Evolutionary conservation across 2,113 vertebrate species (phyloP), one percentile per base, ranked within the genome.

Genomic region (Xenopus borealis): DNA sequence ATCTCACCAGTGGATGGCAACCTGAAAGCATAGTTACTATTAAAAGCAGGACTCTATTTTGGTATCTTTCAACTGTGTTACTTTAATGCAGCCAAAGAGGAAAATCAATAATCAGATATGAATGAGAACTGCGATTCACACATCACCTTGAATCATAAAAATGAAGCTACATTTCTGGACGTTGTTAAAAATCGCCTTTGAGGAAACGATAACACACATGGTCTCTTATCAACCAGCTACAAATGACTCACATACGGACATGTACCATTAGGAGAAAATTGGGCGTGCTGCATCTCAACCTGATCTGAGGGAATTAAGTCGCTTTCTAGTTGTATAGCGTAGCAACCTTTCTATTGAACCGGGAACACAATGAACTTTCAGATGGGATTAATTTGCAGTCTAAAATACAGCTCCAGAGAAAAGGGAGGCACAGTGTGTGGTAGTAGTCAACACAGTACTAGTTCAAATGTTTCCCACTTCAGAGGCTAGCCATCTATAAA

Each of bases 381-480:
- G 57, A 45, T 33, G 20, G 23, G 30, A 72, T 55, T 53, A 72
- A 72, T 30, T 57, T 52, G 2, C 23, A 55, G n/a, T 40, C 10
- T n/a, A 20, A 71, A 64, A 17, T 16, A 47, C 16, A n/a, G 19
- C 57, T 40, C 17, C 3, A n/a, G 62, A 58, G 40, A 44, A 47
- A 27, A 13, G n/a, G 30, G 10, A 53, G 7, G 10, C 23, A 27
- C 30, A 16, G n/a, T 33, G 16, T 57, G 12, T 44, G n/a, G 30
- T 45, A 58, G 17, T 58, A 65, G 33, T 17, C 44, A 20, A 53
- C 45, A n/a, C 14, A 20, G 16, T 53, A 6, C 27, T 12, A n/a
- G n/a, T 46, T 67, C 72, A 67, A 67, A 75, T 12, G 19, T 61
- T 53, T 59, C 4, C 19, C n/a, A 62, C 58, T 44, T 62, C 27